A percentile compares a stretch with the other conserved stretches of the same genome.
phyloP scores from a whole-genome alignment of 2,113 vertebrate species.

The Brachionichthys hirsutus region DNA sequence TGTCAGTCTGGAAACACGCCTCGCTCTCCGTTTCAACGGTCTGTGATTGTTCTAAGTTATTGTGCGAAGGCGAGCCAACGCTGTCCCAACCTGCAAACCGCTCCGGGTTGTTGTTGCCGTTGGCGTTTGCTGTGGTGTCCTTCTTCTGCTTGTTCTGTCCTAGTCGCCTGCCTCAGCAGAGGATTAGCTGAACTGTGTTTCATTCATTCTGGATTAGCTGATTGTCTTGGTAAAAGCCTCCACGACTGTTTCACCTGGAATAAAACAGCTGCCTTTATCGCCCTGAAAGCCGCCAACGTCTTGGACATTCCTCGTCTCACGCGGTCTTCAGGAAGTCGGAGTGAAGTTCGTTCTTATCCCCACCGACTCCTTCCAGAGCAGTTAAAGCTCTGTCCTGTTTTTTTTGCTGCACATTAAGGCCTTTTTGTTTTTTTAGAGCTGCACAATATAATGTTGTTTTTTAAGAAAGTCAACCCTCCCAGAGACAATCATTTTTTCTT shows the following conservation, averaged over 20 bases:
- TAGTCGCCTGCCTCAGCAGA: slow-evolving; percentile 27
- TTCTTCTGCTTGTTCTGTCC: slow-evolving; percentile 26
- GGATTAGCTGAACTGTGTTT: slow-evolving; percentile 42
- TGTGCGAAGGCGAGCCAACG: slow-evolving; percentile 43
- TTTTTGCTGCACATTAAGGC: too few relatives aligned
- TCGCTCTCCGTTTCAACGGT: slow-evolving; percentile 2
- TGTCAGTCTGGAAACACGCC: neutral
- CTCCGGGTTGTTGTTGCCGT: slow-evolving; percentile 30
- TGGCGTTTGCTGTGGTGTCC: slow-evolving; percentile 21
- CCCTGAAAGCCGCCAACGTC: slow-evolving; percentile 44
- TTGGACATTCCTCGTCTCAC: slow-evolving; percentile 53
- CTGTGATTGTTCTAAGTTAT: slow-evolving; percentile 79
- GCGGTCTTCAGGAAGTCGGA: slow-evolving; percentile 39
- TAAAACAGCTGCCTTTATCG: slow-evolving; percentile 44
- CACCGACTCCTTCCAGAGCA: neutral
- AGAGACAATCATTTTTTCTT: too few relatives aligned
- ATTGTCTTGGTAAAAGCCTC: slow-evolving; percentile 30
- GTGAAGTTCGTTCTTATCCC: slow-evolving; percentile 5
- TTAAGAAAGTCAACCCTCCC: too few relatives aligned
- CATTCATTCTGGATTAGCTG: slow-evolving; percentile 35
- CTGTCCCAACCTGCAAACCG: slow-evolving; percentile 20
- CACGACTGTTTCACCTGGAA: slow-evolving; percentile 34
- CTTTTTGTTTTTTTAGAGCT: too few relatives aligned
- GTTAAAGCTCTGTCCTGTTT: too few relatives aligned
- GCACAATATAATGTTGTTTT: too few relatives aligned